phyloP scores from a whole-genome alignment of 92 coral and sea anemone species.

The Porites cylindrica region DNA sequence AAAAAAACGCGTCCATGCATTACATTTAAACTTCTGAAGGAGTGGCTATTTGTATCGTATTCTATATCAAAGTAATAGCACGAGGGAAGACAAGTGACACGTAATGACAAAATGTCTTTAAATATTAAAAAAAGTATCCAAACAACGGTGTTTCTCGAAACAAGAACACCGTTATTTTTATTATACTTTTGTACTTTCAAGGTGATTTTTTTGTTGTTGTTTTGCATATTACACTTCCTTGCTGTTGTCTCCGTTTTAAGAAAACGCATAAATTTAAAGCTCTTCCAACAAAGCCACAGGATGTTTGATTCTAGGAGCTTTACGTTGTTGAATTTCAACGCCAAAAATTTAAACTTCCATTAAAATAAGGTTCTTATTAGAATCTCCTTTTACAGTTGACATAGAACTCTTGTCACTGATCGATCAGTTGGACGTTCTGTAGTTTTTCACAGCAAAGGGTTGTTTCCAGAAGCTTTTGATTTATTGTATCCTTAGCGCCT shows the following conservation, averaged over 20 bases:
- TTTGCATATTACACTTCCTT: neutral
- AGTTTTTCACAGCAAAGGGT: neutral
- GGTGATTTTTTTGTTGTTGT: too few species aligned
- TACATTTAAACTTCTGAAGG: neutral
- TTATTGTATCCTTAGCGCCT: neutral
- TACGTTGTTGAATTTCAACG: slow-evolving; percentile 25
- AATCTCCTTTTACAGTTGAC: neutral
- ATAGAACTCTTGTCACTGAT: neutral
- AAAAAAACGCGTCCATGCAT: neutral
- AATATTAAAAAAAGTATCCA: neutral
- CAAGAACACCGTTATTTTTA: neutral
- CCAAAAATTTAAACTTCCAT: neutral
- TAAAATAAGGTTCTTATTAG: neutral
- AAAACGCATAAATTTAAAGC: neutral
- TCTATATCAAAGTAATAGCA: neutral
- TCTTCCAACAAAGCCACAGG: slow-evolving; percentile 11
- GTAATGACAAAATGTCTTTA: neutral
- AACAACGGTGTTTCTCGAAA: neutral
- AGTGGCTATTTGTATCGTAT: neutral
- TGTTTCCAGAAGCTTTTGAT: neutral
- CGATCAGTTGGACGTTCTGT: neutral
- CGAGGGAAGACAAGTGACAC: neutral
- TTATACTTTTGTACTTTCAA: too few species aligned
- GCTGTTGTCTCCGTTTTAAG: neutral
- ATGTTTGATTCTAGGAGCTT: slow-evolving; percentile 8